phyloP scores from a whole-genome alignment of 2,113 vertebrate species.

The Lates calcarifer region DNA sequence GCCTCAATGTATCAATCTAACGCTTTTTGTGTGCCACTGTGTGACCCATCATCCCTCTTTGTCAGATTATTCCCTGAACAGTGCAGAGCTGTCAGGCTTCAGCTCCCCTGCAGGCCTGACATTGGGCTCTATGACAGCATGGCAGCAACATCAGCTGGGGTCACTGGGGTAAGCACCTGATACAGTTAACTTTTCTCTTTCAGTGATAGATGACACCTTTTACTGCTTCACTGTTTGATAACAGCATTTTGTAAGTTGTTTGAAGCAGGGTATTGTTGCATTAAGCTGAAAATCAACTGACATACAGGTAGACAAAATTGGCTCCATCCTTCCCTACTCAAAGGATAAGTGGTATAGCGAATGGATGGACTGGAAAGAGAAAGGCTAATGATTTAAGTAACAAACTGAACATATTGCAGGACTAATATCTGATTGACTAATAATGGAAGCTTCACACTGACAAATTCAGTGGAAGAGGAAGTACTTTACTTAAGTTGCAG shows the following conservation, averaged over 20 bases:
- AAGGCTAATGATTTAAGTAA: background rate
- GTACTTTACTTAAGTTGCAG: background rate
- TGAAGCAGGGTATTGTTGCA: background rate
- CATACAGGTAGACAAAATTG: no score
- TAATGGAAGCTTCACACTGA: background rate
- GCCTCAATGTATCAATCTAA: background rate
- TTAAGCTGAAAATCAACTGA: background rate
- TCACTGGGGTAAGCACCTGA: constrained; percentile 91
- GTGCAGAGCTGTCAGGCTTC: constrained; percentile 92
- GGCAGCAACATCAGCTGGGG: constrained; percentile 93
- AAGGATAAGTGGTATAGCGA: no score
- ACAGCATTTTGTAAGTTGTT: background rate
- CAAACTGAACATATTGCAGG: background rate
- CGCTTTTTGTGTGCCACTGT: background rate
- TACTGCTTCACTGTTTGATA: background rate
- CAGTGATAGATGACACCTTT: background rate
- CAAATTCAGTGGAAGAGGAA: background rate
- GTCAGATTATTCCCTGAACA: constrained; percentile 92
- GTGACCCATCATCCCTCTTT: background rate
- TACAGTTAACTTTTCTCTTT: constrained; percentile 2
- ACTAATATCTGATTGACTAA: background rate
- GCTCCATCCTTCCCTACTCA: no score
- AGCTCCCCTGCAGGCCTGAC: constrained; percentile 88
- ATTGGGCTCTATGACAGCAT: constrained; percentile 89
- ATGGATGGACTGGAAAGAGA: no score